phyloP scores from a whole-genome alignment of 37 sponge, comb jelly and placozoan species.

The Oopsacas minuta region DNA sequence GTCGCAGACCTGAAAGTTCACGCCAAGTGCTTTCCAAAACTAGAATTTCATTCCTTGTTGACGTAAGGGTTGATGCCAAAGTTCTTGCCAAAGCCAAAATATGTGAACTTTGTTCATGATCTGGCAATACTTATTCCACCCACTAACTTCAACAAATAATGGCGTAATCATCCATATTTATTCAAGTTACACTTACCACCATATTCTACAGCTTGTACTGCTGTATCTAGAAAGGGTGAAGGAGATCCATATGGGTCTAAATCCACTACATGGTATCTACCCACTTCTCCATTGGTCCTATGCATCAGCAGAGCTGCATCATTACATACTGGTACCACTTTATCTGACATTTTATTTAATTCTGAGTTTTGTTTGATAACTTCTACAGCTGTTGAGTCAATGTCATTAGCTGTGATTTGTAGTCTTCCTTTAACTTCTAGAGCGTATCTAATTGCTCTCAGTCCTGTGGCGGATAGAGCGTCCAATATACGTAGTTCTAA shows the following conservation, averaged over 20 bases:
- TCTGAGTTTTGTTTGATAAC: slow-evolving; percentile 46
- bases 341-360: slow-evolving; percentile 31
- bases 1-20: too few relatives aligned
- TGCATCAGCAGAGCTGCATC: slow-evolving; percentile 91
- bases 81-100: too few relatives aligned
- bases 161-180: not conserved
- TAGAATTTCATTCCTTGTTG: too few relatives aligned
- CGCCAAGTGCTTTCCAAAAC: too few relatives aligned
- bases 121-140: not conserved
- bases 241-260: slow-evolving; percentile 96
- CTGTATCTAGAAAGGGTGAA: slow-evolving; percentile 67
- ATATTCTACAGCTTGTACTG: slow-evolving; percentile 65
- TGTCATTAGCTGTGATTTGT: slow-evolving; percentile 72
- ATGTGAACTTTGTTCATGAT: too few relatives aligned
- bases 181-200: slow-evolving; percentile 48
- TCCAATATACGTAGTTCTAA: slow-evolving; percentile 51
- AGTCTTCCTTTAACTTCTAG: slow-evolving; percentile 46
- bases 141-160: not conserved
- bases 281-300: slow-evolving; percentile 27
- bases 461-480: slow-evolving; percentile 86
- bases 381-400: slow-evolving; percentile 46
- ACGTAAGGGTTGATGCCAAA: too few relatives aligned
- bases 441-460: slow-evolving; percentile 84
- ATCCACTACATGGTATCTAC: slow-evolving; percentile 78
- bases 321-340: slow-evolving; percentile 42